phyloP scores from a whole-genome alignment of 2,888 invertebrate species.

The Nephrotoma guestfalica region DNA sequence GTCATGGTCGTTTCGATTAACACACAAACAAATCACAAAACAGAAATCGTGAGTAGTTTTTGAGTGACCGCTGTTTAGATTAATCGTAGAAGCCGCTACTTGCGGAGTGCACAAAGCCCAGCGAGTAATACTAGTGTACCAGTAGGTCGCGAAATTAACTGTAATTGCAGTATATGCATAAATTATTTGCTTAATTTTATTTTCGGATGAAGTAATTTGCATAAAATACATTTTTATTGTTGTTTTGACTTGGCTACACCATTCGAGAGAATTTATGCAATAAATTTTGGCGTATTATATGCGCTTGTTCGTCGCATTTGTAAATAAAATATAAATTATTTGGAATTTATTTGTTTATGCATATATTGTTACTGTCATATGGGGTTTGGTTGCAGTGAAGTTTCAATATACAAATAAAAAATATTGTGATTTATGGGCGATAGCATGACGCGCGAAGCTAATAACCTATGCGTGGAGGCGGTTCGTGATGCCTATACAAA shows the following conservation, averaged over 20 bases:
- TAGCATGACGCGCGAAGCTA: not conserved
- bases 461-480: not conserved
- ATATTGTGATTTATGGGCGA: not conserved
- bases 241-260: not conserved
- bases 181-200: not conserved
- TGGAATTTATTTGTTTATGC: not conserved
- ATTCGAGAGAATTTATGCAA: not conserved
- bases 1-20: not conserved
- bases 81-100: not conserved
- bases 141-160: not conserved
- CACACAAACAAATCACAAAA: not conserved
- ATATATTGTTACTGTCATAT: not conserved
- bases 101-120: not conserved
- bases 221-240: not conserved
- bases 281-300: not conserved
- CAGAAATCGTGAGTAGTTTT: not conserved
- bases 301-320: not conserved
- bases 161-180: not conserved
- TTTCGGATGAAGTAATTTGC: not conserved
- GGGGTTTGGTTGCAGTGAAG: not conserved
- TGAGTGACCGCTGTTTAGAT: not conserved
- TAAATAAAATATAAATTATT: not conserved
- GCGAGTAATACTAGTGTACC: not conserved
- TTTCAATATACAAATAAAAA: not conserved
- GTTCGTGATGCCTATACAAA: not conserved